Evolutionary conservation across 2,888 invertebrate species (phyloP), one percentile per base, ranked within the genome.

Genomic region (Steinernema scapterisci): DNA sequence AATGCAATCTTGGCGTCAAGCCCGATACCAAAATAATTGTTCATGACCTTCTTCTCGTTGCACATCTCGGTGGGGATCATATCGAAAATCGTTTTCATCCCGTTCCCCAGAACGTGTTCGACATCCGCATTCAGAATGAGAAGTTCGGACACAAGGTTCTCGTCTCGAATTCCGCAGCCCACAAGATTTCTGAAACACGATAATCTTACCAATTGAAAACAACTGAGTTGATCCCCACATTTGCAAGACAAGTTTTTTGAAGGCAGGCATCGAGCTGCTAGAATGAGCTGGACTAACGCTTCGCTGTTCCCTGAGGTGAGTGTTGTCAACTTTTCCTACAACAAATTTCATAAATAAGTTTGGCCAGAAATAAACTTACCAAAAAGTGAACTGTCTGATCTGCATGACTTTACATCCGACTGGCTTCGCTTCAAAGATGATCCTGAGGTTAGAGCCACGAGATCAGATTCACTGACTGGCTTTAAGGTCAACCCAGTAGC

Each of bases 11-110:
- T 97, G 0, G 97, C 97, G 89, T 97, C 97, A 78, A 97, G 94
- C 0, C 97, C 97, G 85, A 97, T 97, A 0, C 97, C 97, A 88
- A 97, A 97, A 88, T 97, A 97, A 88, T 97, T 97, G 89, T 97
- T 97, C 97, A 97, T 97, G 0, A 96, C 95, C 85, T 95, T 95
- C 82, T 93, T 92, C 89, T 97, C 97, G 84, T 93, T 93, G 88
- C 90, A 91, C 63, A 63, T 63, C 38, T 63, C 63, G 5, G 63
- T 63, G 21, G 63, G 63, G 31, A 63, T 63, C 38, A 25, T 27
- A 31, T 63, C 63, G 25, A 63, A 63, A 3, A 16, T 31, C 7
- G 63, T 63, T n/a, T 63, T 21, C 63, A 63, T 63, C 31, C 63
- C 63, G 63, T 63, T 63, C 2, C 63, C 63, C 27, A 63, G 31